Evolutionary conservation across 2,888 invertebrate genomes (phyloP), one percentile per base, ranked within the genome.

Genomic region (Hemicrepidius hirtus): DNA sequence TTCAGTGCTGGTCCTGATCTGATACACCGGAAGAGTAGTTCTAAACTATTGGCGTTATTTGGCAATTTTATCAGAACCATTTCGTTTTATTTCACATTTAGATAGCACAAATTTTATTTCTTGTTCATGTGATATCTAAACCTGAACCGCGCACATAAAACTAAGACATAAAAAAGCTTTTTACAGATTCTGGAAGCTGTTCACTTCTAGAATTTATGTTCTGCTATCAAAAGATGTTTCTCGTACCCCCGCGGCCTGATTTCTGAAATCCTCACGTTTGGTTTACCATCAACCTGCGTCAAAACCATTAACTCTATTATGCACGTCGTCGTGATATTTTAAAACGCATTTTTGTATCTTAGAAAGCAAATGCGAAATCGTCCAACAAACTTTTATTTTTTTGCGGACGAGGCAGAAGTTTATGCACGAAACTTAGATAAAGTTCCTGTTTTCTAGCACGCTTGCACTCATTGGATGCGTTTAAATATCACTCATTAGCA

Each of bases 101-200:
- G 64, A 65, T 53, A 65, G 64, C 32, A 32, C 64, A 49, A 65
- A 65, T 65, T 65, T 63, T 63, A 63, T 63, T 63, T 63, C 63
- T 46, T 65, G 64, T 65, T 53, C 64, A 53, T 53, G 53, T 7
- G 64, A 53, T 49, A 65, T 65, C 50, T 50, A 65, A 65, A 65
- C 64, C 64, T 65, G 64, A 65, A 50, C 46, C 37, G 64, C 64
- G 37, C 50, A 40, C 53, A 65, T 60, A 68, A 69, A 62, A 69
- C 55, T 63, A 62, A 63, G 55, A 69, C 69, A 69, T 69, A 69
- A 63, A 69, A 69, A 69, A 63, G 69, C 69, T 69, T 63, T 68
- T 69, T 69, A 55, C 63, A 46, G 57, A 67, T 46, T 67, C 64
- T 65, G 64, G 64, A 65, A 53, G 64, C 64, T 40, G 46, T 37